A percentile compares a stretch with the other conserved stretches of the same genome.
These are phyloP conservation scores for Coregonus sp. DNA, from an alignment of 2,797 vertebrate species.

Conservation along the genomic window DNA sequence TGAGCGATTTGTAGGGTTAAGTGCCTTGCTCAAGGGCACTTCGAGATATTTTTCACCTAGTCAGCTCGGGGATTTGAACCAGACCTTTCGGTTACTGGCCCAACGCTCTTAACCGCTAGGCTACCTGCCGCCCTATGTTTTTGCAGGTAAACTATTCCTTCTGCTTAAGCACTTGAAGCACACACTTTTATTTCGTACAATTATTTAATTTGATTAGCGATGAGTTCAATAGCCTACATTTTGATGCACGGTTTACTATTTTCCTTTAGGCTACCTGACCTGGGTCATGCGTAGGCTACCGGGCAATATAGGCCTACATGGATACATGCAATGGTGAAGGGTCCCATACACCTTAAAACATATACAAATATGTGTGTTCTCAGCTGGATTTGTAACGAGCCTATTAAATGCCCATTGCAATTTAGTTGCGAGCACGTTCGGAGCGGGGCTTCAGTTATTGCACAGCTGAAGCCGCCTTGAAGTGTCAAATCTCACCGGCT, in stretches of 20 bases:
- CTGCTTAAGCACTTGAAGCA: background rate
- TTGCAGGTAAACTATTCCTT: background rate
- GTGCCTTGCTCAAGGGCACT: too few relatives aligned
- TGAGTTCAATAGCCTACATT: background rate
- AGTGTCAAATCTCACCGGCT: slow-evolving; percentile 35
- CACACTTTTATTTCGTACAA: background rate
- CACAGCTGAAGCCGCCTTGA: slow-evolving; percentile 32
- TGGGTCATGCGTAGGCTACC: background rate
- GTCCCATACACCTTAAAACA: background rate
- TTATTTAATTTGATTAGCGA: background rate
- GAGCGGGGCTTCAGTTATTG: slow-evolving; percentile 30
- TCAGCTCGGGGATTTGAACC: too few relatives aligned
- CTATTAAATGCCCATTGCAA: background rate
- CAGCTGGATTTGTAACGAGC: background rate
- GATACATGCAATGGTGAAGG: background rate
- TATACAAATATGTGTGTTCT: background rate
- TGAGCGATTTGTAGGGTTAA: too few relatives aligned
- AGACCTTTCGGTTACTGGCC: too few relatives aligned
- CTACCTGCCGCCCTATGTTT: background rate
- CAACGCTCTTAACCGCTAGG: too few relatives aligned
- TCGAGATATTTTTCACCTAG: too few relatives aligned
- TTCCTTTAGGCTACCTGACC: background rate
- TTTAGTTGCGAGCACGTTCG: slow-evolving; percentile 24
- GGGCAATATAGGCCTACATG: background rate
- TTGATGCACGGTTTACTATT: background rate